These are phyloP conservation scores for Coptotermes formosanus DNA, from an alignment of 1,140 invertebrate genomes.

Conservation along the genomic window DNA sequence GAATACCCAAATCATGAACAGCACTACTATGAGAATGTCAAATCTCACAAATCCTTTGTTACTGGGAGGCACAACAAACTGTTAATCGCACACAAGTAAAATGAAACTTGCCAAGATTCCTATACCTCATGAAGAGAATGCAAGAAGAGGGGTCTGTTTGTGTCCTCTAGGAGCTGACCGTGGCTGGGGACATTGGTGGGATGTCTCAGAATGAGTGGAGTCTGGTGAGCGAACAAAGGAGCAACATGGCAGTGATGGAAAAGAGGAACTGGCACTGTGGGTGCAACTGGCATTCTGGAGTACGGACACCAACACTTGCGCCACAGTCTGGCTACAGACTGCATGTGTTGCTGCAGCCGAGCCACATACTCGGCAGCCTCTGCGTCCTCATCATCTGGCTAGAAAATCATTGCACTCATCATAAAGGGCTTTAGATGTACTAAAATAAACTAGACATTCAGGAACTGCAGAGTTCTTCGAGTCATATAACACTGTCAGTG, in stretches of 20 bases:
- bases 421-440: no score
- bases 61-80: neutral
- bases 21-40: no score
- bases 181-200: neutral
- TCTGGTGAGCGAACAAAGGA: neutral
- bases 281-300: slow-evolving; percentile 7
- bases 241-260: neutral
- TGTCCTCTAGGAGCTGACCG: neutral
- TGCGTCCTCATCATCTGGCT: slow-evolving; percentile 40
- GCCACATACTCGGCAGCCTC: slow-evolving; percentile 40
- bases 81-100: neutral
- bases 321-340: slow-evolving; percentile 36
- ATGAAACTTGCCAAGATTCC: neutral
- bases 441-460: no score
- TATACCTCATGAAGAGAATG: neutral
- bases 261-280: slow-evolving; percentile 27
- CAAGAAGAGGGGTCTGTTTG: neutral
- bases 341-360: slow-evolving; percentile 40
- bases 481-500: no score
- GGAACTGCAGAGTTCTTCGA: no score
- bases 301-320: slow-evolving; percentile 35
- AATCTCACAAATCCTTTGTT: neutral
- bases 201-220: no score
- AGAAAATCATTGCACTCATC: slow-evolving; percentile 18
- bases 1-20: no score